phyloP scores from a whole-genome alignment of 2,888 invertebrate genomes.

The Oasisia sp. region DNA sequence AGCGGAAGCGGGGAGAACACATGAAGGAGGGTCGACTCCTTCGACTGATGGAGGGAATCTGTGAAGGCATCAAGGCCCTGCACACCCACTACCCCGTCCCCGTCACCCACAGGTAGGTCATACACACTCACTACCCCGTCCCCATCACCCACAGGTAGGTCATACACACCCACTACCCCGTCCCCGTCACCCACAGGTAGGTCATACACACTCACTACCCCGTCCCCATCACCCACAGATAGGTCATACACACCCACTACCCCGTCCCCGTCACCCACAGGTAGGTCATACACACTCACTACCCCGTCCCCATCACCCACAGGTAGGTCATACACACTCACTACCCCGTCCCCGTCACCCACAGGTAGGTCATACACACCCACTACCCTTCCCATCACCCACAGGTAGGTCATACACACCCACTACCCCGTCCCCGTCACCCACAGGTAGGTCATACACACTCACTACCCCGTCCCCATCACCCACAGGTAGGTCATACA shows the following conservation, averaged over 20 bases:
- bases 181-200: constrained; percentile 43
- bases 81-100: constrained; percentile 76
- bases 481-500: constrained; percentile 69
- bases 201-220: too few relatives aligned
- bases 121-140: too few relatives aligned
- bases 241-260: constrained; percentile 69
- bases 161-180: constrained; percentile 69
- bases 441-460: background rate
- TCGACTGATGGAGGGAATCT: constrained; percentile 78
- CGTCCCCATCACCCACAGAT: constrained; percentile 36
- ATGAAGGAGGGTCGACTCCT: constrained; percentile 76
- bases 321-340: constrained; percentile 69
- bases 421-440: constrained; percentile 42
- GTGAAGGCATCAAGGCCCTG: constrained; percentile 79
- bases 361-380: background rate
- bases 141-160: constrained; percentile 38
- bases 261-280: constrained; percentile 47
- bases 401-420: constrained; percentile 70
- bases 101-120: constrained; percentile 6
- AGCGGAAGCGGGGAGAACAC: constrained; percentile 67
- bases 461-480: background rate
- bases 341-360: constrained; percentile 46
- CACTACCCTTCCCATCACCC: constrained; percentile 28
- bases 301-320: constrained; percentile 30
- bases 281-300: too few relatives aligned